These are phyloP conservation scores for Phania funesta DNA, from an alignment of 2,888 invertebrate genomes.

Conservation along the genomic window DNA sequence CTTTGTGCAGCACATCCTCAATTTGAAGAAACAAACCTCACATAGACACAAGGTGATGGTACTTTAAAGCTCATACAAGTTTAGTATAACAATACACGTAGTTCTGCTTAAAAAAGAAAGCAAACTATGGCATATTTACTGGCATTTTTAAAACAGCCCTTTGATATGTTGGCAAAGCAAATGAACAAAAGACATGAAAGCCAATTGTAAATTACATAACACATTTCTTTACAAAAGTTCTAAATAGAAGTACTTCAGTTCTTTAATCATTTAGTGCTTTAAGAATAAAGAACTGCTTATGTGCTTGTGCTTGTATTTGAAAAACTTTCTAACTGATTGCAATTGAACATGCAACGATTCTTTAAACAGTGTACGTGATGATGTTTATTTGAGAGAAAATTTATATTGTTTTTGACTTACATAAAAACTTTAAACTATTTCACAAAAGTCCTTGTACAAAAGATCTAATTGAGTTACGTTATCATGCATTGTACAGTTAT, in stretches of 20 bases:
- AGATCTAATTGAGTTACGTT: too few relatives aligned
- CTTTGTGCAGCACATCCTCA: conserved; percentile 19
- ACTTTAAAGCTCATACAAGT: background rate
- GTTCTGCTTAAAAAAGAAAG: too few relatives aligned
- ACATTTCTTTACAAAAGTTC: background rate
- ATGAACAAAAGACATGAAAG: background rate
- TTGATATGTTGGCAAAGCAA: conserved; percentile 2
- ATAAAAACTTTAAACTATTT: too few relatives aligned
- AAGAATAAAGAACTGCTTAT: too few relatives aligned
- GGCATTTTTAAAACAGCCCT: background rate
- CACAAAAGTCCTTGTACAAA: too few relatives aligned
- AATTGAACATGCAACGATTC: too few relatives aligned
- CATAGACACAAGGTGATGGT: conserved; percentile 16
- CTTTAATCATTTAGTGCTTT: background rate
- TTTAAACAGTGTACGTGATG: too few relatives aligned
- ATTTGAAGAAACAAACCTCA: background rate
- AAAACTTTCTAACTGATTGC: too few relatives aligned
- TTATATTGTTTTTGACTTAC: too few relatives aligned
- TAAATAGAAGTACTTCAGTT: background rate
- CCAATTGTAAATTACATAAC: background rate
- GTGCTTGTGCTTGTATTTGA: too few relatives aligned
- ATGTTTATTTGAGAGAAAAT: too few relatives aligned
- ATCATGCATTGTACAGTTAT: too few relatives aligned
- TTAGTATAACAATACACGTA: background rate
- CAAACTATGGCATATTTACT: background rate